Evolutionary conservation across 2,888 invertebrate genomes (phyloP).

Genomic region (Apamea epomidion): DNA sequence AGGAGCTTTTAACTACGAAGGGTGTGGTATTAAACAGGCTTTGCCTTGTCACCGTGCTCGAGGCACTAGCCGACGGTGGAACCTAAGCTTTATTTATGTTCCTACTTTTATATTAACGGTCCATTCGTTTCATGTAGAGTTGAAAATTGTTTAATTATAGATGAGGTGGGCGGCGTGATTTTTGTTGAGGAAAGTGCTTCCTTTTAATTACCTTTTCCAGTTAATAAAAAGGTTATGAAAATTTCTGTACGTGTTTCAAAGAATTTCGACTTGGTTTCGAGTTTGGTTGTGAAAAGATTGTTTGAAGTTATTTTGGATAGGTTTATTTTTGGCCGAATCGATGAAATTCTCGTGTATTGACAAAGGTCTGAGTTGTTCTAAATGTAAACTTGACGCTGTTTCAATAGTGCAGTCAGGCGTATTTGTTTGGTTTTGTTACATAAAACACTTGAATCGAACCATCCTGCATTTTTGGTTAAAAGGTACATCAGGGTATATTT

Average conservation of each 20-base stretch:
- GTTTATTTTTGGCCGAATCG: neutral
- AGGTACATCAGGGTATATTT: no score
- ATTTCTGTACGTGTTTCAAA: neutral
- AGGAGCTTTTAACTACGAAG: conserved; percentile 63
- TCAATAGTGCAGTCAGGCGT: neutral
- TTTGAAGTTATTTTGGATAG: neutral
- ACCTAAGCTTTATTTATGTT: conserved; percentile 69
- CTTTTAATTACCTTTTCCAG: conserved; percentile 13
- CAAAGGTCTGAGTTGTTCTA: neutral
- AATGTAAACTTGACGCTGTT: neutral
- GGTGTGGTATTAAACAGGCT: conserved; percentile 64
- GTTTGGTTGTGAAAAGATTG: neutral
- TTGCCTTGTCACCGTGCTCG: conserved; percentile 64
- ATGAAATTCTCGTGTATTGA: neutral
- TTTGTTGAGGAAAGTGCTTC: conserved; percentile 17
- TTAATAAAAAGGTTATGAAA: conserved; percentile 4
- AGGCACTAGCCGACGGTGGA: conserved; percentile 59
- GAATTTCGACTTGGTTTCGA: neutral
- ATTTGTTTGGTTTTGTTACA: neutral
- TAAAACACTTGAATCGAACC: neutral
- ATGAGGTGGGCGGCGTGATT: conserved; percentile 32
- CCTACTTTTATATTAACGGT: conserved; percentile 62
- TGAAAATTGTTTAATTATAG: conserved; percentile 63
- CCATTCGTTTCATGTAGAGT: conserved; percentile 34
- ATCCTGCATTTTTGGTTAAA: neutral